phyloP scores from a whole-genome alignment of 2,797 vertebrate genomes.

The Synaphobranchus kaupii region DNA sequence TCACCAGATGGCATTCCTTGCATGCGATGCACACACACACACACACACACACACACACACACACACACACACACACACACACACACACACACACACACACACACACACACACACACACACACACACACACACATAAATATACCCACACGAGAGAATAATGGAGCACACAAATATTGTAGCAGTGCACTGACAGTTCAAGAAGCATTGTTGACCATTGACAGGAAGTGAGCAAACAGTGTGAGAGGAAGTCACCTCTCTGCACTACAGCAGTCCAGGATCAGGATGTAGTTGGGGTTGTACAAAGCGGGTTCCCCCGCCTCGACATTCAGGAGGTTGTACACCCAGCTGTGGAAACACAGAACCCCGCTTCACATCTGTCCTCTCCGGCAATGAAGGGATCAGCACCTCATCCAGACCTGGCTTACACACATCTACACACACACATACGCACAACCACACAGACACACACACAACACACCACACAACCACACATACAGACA shows the following conservation, averaged over 20 bases:
- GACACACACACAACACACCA: constrained; percentile 18
- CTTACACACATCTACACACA: constrained; percentile 10
- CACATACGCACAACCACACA: not conserved
- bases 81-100: not conserved
- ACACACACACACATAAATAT: constrained; percentile 6
- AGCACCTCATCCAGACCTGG: constrained; percentile 46
- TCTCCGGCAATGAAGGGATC: constrained; percentile 59
- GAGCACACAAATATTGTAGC: no score
- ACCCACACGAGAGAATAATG: no score
- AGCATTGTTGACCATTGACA: not conserved
- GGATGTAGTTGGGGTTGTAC: constrained; percentile 62
- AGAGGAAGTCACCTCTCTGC: constrained; percentile 57
- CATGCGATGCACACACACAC: constrained; percentile 48
- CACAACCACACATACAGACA: no score
- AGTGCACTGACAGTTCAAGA: no score
- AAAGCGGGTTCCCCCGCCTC: constrained; percentile 64
- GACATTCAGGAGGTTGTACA: constrained; percentile 64
- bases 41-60: constrained; percentile 9
- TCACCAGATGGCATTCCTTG: constrained; percentile 66
- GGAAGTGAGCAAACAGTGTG: not conserved
- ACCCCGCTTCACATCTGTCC: constrained; percentile 53
- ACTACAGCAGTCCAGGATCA: constrained; percentile 65
- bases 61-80: not conserved
- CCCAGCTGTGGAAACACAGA: constrained; percentile 65
- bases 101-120: constrained; percentile 29